phyloP scores from a whole-genome alignment of 2,113 vertebrate genomes.

The Esox niger region DNA sequence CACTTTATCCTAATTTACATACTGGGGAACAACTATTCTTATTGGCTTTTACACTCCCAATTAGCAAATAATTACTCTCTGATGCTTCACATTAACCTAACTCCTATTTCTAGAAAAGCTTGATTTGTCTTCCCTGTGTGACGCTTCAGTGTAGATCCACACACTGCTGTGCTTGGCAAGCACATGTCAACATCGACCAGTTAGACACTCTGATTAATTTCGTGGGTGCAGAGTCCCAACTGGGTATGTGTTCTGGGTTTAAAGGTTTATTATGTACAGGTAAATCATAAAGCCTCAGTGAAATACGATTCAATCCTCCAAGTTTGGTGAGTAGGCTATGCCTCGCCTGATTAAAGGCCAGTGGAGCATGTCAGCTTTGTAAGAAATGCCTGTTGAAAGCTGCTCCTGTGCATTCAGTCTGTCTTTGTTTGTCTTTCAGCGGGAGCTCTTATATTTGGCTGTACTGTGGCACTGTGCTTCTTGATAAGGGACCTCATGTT shows the following conservation, averaged over 20 bases:
- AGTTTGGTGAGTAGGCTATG: neutral
- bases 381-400: neutral
- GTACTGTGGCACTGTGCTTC: slow-evolving; percentile 87
- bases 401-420: neutral
- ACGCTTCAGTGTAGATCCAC: neutral
- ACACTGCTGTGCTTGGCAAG: neutral
- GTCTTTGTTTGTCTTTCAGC: slow-evolving; percentile 49
- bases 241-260: neutral
- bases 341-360: no score
- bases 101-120: neutral
- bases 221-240: neutral
- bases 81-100: no score
- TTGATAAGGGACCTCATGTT: slow-evolving; percentile 98
- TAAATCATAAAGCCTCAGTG: neutral
- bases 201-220: neutral
- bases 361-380: no score
- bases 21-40: no score
- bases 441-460: slow-evolving; percentile 79
- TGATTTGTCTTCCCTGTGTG: neutral
- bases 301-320: neutral
- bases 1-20: no score
- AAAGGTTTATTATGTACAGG: neutral
- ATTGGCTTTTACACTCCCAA: no score
- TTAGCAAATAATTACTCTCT: no score
- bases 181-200: neutral